phyloP scores from a whole-genome alignment of 2,797 vertebrate species.

The Liparis tanakae region DNA sequence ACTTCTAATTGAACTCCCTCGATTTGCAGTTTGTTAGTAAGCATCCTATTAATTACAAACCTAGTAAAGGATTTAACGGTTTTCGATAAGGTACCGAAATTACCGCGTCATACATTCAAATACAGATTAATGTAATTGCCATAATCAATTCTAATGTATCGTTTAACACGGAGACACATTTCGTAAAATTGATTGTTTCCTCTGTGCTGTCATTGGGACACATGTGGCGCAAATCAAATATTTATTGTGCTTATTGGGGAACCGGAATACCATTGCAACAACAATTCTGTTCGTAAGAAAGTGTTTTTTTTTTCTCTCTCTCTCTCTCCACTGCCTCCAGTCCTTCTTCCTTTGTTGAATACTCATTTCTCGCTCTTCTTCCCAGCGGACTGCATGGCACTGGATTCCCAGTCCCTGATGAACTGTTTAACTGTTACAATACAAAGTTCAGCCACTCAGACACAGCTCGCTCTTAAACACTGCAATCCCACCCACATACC shows the following conservation, averaged over 20 bases:
- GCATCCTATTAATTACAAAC: constrained; percentile 65
- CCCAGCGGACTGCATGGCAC: constrained; percentile 15
- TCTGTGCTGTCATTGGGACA: constrained; percentile 3
- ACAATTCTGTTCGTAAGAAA: constrained; percentile 6
- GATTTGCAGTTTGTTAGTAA: constrained; percentile 52
- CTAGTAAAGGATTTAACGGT: constrained; percentile 58
- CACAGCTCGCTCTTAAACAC: constrained; percentile 26
- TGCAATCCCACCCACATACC: constrained; percentile 25
- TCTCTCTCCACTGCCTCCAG: not conserved
- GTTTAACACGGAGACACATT: constrained; percentile 7
- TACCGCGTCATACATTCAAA: constrained; percentile 42
- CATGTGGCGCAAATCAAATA: not conserved
- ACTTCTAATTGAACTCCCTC: constrained; percentile 62
- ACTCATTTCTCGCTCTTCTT: constrained; percentile 14
- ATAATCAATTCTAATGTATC: constrained; percentile 19
- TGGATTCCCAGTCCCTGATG: constrained; percentile 25
- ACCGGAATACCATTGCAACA: not conserved
- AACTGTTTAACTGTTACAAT: constrained; percentile 32
- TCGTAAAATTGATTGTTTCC: not conserved
- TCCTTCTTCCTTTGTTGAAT: not conserved
- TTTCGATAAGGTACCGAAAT: constrained; percentile 58
- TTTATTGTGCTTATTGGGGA: not conserved
- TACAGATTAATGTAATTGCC: constrained; percentile 38
- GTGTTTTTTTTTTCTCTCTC: not conserved
- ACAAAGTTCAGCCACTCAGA: constrained; percentile 43